Conservation (phyloP, 2,113 vertebrate species). For the Hemicordylus capensis region DNA sequence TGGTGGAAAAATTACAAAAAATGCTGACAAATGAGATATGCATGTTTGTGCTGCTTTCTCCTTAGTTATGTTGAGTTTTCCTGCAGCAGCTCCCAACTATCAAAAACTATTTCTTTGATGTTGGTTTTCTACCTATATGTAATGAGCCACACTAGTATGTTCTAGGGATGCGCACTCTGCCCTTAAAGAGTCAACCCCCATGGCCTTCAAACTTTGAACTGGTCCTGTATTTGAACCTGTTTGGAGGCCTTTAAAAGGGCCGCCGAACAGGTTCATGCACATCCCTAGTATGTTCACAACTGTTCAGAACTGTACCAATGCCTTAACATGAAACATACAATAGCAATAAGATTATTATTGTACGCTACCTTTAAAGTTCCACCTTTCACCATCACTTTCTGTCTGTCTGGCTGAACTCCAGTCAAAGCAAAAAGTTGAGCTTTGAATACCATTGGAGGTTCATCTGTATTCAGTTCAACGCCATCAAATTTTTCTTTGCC, state of each 20-base stretch:
- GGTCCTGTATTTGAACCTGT: no score
- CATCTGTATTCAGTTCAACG: constrained; percentile 96
- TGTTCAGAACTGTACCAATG: neutral
- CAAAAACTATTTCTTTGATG: neutral
- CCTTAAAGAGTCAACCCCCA: no score
- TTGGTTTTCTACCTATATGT: neutral
- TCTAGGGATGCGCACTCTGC: no score
- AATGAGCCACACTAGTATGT: neutral
- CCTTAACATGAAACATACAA: neutral
- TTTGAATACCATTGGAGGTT: constrained; percentile 98
- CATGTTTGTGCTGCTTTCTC: no score
- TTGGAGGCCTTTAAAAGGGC: no score
- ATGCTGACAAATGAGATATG: no score
- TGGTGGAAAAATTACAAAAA: no score
- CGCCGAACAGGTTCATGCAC: no score
- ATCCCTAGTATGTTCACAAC: no score
- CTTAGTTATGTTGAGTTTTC: neutral
- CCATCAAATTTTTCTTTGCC: constrained; percentile 99
- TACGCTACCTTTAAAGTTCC: constrained; percentile 93
- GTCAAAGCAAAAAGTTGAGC: constrained; percentile 97
- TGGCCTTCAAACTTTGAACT: no score
- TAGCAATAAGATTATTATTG: neutral
- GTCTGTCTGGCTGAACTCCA: constrained; percentile 95
- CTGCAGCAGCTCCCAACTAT: neutral
- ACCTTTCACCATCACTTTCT: constrained; percentile 99